Base-by-base conservation (phyloP, 1,140 invertebrate genomes). In the Dinothrombium tinctorium region DNA sequence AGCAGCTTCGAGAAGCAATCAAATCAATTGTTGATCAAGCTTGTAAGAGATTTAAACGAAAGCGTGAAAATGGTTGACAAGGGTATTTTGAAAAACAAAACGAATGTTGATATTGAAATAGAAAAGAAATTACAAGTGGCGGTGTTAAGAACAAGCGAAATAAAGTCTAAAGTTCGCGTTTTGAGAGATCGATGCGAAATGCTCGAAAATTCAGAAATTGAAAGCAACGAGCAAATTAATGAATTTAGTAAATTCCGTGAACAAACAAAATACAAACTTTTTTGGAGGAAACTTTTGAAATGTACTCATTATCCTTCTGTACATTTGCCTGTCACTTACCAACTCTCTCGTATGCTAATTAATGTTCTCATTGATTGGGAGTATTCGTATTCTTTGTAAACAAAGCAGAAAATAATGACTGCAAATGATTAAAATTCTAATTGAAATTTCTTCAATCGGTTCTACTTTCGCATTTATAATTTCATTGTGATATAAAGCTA, bases 121-220 rank as follows among this genome's bases (percentile, higher is more conserved):
- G 92, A 99, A 56, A 92, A 99, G 56, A 87, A 98, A 60, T 94
- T 98, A 55, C 96, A 92, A 0, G 82, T 96, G 31, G 90, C 90
- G 2, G 69, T 90, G 23, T 66, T 98, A 12, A 94, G 87, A 58
- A 89, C 98, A 54, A 90, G 80, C 52, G 92, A 96, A 62, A 89
- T 98, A 75, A 95, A 95, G 62, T 87, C 81, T 28, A 90, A 99
- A 61, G 80, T 89, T 3, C 89, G 86, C 57, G 87, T 84, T 56
- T 68, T 89, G 42, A 76, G 82, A 21, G 76, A 47, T 53, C 69
- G 81, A 36, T 80, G 78, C 54, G 69, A 79, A 50, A 77, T 79
- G 40, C 63, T 90, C 35, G 89, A 96, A 60, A 68, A 71, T 2
- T 73, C 71, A 45, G 83, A 92, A 56, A 63, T 68, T 41, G 86